Conservation (phyloP, 2,797 vertebrate genomes). For the Malurus leucopterus region DNA sequence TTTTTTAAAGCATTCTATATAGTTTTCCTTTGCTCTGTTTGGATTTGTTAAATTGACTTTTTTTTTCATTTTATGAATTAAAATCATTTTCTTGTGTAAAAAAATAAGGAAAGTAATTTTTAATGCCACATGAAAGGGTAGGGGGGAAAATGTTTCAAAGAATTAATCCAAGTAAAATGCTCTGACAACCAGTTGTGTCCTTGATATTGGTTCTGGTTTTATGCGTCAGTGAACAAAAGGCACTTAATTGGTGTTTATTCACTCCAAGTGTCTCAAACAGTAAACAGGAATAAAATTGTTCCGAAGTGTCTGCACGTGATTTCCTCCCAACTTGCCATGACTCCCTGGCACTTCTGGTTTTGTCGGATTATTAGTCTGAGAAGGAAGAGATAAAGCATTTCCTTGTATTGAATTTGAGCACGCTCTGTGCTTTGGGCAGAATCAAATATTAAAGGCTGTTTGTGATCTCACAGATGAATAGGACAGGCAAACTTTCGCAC, state of each 20-base stretch:
- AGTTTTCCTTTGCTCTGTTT: not conserved
- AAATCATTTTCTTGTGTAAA: not conserved
- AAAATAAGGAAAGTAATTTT: not conserved
- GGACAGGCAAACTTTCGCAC: slow-evolving; percentile 74
- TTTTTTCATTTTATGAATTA: not conserved
- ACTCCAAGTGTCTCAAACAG: slow-evolving; percentile 36
- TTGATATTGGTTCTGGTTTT: not conserved
- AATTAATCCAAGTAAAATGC: not conserved
- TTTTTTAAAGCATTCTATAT: not conserved
- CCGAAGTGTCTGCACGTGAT: slow-evolving; percentile 42
- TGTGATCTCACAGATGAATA: slow-evolving; percentile 76
- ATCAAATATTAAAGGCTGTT: slow-evolving; percentile 89
- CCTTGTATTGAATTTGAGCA: slow-evolving; percentile 79
- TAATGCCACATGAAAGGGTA: not conserved
- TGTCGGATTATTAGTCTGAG: slow-evolving; percentile 75
- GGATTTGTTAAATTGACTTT: not conserved
- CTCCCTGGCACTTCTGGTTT: slow-evolving; percentile 65
- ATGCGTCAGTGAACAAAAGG: not conserved
- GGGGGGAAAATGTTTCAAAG: not conserved
- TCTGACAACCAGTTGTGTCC: not conserved
- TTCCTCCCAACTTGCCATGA: slow-evolving; percentile 69
- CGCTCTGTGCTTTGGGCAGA: slow-evolving; percentile 75
- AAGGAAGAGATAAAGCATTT: slow-evolving; percentile 79
- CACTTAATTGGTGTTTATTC: slow-evolving; percentile 37
- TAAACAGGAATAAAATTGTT: slow-evolving; percentile 52